phyloP scores from a whole-genome alignment of 2,888 invertebrate species.

The Pardosa pseudoannulata region DNA sequence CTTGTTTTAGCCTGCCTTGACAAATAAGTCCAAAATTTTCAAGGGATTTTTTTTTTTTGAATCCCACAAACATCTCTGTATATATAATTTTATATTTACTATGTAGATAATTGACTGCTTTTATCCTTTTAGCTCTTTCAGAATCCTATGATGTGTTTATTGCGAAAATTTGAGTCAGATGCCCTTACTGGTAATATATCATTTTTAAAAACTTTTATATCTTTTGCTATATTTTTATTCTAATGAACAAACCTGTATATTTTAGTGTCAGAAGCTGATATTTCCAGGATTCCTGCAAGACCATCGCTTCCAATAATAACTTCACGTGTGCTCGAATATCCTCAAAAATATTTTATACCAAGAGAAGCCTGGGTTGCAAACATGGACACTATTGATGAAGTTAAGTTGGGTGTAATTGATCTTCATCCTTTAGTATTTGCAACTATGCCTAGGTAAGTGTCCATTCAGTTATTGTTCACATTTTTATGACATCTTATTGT shows the following conservation, averaged over 20 bases:
- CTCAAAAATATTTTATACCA: constrained; percentile 80
- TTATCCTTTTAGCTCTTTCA: too few species aligned
- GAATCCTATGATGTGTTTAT: neutral
- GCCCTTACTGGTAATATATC: neutral
- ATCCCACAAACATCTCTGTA: too few species aligned
- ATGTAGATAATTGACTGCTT: too few species aligned
- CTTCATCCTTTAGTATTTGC: constrained; percentile 85
- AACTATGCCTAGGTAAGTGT: constrained; percentile 76
- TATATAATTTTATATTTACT: too few species aligned
- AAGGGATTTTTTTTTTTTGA: too few species aligned
- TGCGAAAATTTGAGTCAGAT: neutral
- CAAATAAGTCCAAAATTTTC: too few species aligned
- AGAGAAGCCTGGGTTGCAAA: constrained; percentile 93
- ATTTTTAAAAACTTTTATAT: too few species aligned
- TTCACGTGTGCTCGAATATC: constrained; percentile 46
- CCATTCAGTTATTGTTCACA: neutral
- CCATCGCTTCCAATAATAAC: constrained; percentile 58
- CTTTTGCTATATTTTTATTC: too few species aligned
- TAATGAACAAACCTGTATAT: too few species aligned
- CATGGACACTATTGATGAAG: constrained; percentile 85
- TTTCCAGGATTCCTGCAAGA: neutral
- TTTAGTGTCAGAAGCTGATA: neutral
- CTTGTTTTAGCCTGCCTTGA: too few species aligned
- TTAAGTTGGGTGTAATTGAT: constrained; percentile 88
- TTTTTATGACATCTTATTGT: too few species aligned